Evolutionary conservation across 2,797 vertebrate genomes (phyloP), one percentile per base, ranked within the genome.

Genomic region (Gadopsis bispinosus): DNA sequence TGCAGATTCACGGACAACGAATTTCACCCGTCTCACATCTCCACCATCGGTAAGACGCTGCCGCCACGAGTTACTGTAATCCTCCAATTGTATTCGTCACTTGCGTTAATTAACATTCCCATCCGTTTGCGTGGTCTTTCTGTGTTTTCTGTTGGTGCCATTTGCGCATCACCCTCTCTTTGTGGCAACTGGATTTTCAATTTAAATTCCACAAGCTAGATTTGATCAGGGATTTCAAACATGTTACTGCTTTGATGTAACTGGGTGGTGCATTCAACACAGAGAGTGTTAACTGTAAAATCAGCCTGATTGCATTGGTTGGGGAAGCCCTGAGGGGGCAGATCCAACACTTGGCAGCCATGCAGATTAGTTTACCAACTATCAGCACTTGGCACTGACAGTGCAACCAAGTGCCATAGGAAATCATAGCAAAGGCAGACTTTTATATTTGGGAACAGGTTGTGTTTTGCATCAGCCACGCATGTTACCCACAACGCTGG

Each of bases 1-100:
- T 98, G 97, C 95, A 96, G 97, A 94, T 99, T 98, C 94, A 99
- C 98, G 84, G 98, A 99, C 96, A 98, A 98, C 94, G 97, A 97
- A 93, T 99, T 99, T 89, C 97, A 99, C 92, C 95, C 98, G 65
- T 97, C 98, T 81, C 97, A 99, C 93, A 99, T 99, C 94, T 99
- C 98, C 89, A 99, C 98, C 83, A 99, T 99, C 93, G 97, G 97
- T 98, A 96, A 97, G 96, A 87, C 31, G 16, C 68, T 59, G 60
- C 73, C 13, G 22, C 12, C 51, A 37, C 45, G 41, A 69, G 12
- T 66, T 43, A 20, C 60, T 26, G 26, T 26, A 26, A 26, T 56
- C 26, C 6, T 7, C 41, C 1, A 35, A 5, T 47, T 26, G 29
- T 2, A 50, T 48, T 4, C 22, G 33, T 55, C 45, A 75, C 37